These are phyloP conservation scores for Agonopterix heracliana DNA, from an alignment of 2,888 invertebrate species.

Conservation along the genomic window DNA sequence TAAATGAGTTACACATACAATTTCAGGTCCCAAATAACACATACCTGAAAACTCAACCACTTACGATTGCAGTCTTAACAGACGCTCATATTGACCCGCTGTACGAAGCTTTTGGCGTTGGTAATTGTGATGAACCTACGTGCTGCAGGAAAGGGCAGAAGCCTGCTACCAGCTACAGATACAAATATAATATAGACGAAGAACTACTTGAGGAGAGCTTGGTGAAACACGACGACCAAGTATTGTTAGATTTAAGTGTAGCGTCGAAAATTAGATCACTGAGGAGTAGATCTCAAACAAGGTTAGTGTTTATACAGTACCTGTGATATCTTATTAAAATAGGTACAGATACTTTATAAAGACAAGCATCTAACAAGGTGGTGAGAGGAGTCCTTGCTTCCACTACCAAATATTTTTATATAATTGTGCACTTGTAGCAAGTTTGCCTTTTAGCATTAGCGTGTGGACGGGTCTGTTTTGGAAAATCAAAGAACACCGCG, in stretches of 20 bases:
- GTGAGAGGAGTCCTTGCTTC: too few relatives aligned
- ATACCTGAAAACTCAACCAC: conserved; percentile 19
- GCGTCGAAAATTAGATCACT: conserved; percentile 29
- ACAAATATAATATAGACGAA: conserved; percentile 33
- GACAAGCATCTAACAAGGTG: too few relatives aligned
- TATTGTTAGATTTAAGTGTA: conserved; percentile 38
- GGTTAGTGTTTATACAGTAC: too few relatives aligned
- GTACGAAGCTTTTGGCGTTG: conserved; percentile 81
- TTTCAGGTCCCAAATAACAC: too few relatives aligned
- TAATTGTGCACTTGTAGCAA: too few relatives aligned
- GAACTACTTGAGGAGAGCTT: conserved; percentile 34
- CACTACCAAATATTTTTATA: too few relatives aligned
- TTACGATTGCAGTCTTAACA: conserved; percentile 80
- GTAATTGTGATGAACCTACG: conserved; percentile 83
- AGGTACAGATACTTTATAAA: too few relatives aligned
- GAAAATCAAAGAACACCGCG: too few relatives aligned
- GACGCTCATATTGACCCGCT: conserved; percentile 88
- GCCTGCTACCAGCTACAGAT: conserved; percentile 29
- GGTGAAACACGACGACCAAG: conserved; percentile 26
- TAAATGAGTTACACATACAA: too few relatives aligned
- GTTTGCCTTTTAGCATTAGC: too few relatives aligned
- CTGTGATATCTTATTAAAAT: too few relatives aligned
- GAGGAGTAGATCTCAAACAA: conserved; percentile 15
- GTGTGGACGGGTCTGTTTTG: too few relatives aligned
- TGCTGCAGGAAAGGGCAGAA: conserved; percentile 84